A percentile compares a stretch with the other conserved stretches of the same genome.
These are phyloP conservation scores for Sylvietta virens DNA, from an alignment of 2,113 vertebrate genomes.

Conservation along the genomic window DNA sequence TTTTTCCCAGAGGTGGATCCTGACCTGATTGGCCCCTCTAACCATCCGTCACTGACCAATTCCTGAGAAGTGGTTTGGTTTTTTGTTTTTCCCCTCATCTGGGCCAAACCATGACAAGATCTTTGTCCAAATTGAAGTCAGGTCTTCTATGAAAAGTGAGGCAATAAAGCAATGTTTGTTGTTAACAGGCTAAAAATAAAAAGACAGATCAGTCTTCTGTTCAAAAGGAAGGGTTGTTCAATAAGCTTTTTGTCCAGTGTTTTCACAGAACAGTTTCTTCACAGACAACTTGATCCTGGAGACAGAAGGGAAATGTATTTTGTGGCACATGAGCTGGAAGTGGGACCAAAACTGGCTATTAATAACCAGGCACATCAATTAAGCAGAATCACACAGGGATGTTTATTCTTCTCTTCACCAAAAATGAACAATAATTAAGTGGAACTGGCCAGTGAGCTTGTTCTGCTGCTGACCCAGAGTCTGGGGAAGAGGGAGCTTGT, in stretches of 20 bases:
- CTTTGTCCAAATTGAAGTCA: neutral
- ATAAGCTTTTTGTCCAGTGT: constrained; percentile 25
- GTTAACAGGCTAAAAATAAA: constrained; percentile 21
- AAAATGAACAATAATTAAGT: neutral
- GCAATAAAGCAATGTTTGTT: constrained; percentile 27
- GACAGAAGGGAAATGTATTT: neutral
- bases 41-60: too few species aligned
- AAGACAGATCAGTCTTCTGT: neutral
- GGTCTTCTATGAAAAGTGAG: neutral
- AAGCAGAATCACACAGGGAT: neutral
- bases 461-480: neutral
- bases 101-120: too few species aligned
- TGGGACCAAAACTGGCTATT: neutral
- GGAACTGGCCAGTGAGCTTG: neutral
- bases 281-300: neutral
- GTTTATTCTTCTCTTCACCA: neutral
- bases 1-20: too few species aligned
- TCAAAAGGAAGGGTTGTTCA: neutral
- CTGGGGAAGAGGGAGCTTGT: neutral
- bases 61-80: too few species aligned
- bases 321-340: neutral
- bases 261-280: neutral
- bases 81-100: too few species aligned
- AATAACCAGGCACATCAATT: neutral
- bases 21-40: too few species aligned